Conservation (phyloP, 1,140 invertebrate genomes). For the Bombus sibiricus region DNA sequence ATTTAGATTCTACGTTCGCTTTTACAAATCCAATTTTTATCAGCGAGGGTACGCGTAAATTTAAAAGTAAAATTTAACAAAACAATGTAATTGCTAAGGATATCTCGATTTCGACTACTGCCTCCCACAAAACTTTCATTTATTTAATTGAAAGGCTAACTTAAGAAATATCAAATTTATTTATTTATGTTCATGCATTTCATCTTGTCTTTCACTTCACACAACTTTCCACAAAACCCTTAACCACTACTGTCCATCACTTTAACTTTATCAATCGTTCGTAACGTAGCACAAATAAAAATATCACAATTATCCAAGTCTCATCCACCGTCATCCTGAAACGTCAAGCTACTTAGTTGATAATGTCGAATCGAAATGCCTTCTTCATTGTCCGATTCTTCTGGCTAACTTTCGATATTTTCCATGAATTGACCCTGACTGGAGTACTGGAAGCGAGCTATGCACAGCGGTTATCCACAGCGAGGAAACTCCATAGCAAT, state of each 20-base stretch:
- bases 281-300: neutral
- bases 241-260: neutral
- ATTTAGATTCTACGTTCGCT: slow-evolving; percentile 1
- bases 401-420: no score
- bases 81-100: neutral
- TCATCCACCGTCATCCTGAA: neutral
- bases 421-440: no score
- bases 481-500: slow-evolving; percentile 7
- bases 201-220: neutral
- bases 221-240: neutral
- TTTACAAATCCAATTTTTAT: neutral
- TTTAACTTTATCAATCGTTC: neutral
- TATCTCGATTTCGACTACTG: no score
- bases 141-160: neutral
- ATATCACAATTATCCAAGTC: neutral
- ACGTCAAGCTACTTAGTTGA: neutral
- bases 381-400: no score
- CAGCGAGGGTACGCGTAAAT: neutral
- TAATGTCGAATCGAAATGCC: no score
- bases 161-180: neutral
- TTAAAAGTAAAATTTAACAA: neutral
- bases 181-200: neutral
- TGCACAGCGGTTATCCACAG: neutral
- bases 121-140: neutral
- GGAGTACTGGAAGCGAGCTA: neutral